Evolutionary conservation across 2,113 vertebrate species (phyloP).

Genomic region (Brachyhypopomus occidentalis): DNA sequence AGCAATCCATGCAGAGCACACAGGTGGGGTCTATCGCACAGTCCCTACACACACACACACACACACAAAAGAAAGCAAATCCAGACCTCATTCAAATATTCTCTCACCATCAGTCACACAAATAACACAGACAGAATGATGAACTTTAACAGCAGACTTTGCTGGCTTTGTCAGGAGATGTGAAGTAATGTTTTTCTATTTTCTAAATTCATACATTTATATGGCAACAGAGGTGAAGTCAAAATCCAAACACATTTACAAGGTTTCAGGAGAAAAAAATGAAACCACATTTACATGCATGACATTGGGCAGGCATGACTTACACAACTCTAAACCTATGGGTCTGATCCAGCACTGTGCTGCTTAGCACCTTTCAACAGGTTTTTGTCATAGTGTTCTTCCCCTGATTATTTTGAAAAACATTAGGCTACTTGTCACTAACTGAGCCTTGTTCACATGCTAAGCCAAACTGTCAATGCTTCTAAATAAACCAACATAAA

Average conservation of each 20-base stretch:
- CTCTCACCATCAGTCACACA: neutral
- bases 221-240: neutral
- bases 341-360: no score
- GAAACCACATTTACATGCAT: no score
- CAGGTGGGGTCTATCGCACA: slow-evolving; percentile 99
- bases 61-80: slow-evolving; percentile 4
- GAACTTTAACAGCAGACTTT: neutral
- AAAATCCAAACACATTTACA: neutral
- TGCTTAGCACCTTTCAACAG: no score
- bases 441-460: no score
- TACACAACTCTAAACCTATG: no score
- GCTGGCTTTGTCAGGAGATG: neutral
- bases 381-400: no score
- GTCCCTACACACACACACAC: slow-evolving; percentile 83
- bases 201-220: neutral
- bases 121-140: neutral
- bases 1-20: slow-evolving; percentile 98
- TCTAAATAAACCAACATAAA: no score
- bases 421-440: no score
- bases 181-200: neutral
- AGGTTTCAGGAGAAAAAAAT: no score
- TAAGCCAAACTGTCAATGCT: no score
- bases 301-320: no score
- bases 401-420: no score
- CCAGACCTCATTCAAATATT: neutral